A percentile compares a stretch with the other conserved stretches of the same genome.
phyloP scores from a whole-genome alignment of 1,140 invertebrate species.

The Parasteatoda tepidariorum region DNA sequence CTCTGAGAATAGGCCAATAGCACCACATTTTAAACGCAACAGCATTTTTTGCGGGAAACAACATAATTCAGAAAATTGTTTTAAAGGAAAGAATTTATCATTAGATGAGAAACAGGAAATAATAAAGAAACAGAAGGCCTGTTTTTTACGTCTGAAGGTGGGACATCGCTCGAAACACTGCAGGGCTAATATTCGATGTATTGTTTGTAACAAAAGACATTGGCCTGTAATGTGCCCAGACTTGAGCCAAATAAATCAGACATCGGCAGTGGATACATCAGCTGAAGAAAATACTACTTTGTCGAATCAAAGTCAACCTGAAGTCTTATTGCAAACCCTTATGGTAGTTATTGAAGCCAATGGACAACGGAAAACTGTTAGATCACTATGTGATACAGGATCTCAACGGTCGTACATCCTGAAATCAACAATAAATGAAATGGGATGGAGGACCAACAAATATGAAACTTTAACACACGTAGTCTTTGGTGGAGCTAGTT shows the following conservation, averaged over 20 bases:
- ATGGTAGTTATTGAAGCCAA: background rate
- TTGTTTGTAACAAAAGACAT: conserved; percentile 8
- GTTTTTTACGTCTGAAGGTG: conserved; percentile 13
- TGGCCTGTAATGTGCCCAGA: background rate
- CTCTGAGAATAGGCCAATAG: background rate
- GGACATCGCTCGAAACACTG: background rate
- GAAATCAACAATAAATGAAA: background rate
- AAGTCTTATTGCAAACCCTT: background rate
- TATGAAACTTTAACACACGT: background rate
- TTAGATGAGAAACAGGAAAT: background rate
- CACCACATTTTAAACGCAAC: background rate
- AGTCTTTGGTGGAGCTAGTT: background rate
- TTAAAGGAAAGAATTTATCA: background rate
- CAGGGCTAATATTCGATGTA: background rate
- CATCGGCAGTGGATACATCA: too few relatives aligned
- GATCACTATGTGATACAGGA: conserved; percentile 10
- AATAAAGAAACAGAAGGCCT: background rate
- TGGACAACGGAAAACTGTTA: background rate
- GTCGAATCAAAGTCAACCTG: background rate
- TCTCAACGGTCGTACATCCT: conserved; percentile 10
- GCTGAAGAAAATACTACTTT: background rate
- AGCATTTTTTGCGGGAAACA: conserved; percentile 11
- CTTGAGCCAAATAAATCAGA: background rate
- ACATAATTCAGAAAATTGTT: conserved; percentile 12
- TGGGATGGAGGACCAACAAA: background rate